Conservation (phyloP, 2,888 invertebrate species). For the Dryomyza anilis region DNA sequence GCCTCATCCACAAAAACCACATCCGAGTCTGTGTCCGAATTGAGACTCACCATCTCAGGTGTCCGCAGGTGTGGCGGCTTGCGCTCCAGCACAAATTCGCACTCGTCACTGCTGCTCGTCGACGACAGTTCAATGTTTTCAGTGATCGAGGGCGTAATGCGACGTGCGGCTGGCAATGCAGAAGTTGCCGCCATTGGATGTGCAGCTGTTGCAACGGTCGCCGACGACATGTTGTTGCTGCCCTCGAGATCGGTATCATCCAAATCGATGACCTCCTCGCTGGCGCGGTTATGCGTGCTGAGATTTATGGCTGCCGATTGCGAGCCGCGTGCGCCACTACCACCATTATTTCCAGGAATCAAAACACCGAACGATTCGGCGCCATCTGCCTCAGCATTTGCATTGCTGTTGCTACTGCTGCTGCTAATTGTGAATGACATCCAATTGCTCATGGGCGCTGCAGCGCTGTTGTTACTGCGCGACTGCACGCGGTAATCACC, state of each 20-base stretch:
- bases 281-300: conserved; percentile 54
- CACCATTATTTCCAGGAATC: conserved; percentile 45
- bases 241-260: conserved; percentile 43
- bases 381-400: too few relatives aligned
- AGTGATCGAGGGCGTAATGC: conserved; percentile 42
- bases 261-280: conserved; percentile 48
- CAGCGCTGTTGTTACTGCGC: neutral
- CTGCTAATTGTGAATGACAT: conserved; percentile 49
- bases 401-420: too few relatives aligned
- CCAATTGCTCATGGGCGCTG: conserved; percentile 18
- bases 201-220: conserved; percentile 34
- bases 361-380: conserved; percentile 49
- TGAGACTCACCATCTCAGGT: conserved; percentile 58
- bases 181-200: too few relatives aligned
- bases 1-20: conserved; percentile 57
- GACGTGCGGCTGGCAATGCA: too few relatives aligned
- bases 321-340: conserved; percentile 39
- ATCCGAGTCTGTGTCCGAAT: conserved; percentile 59
- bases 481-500: conserved; percentile 29
- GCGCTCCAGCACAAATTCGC: conserved; percentile 58
- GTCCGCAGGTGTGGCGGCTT: conserved; percentile 61
- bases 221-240: conserved; percentile 24
- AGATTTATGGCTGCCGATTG: conserved; percentile 56
- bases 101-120: conserved; percentile 57
- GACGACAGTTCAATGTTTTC: conserved; percentile 53